Evolutionary conservation across 2,888 invertebrate species (phyloP), one percentile per base, ranked within the genome.

Genomic region (Heliothis peltigera): DNA sequence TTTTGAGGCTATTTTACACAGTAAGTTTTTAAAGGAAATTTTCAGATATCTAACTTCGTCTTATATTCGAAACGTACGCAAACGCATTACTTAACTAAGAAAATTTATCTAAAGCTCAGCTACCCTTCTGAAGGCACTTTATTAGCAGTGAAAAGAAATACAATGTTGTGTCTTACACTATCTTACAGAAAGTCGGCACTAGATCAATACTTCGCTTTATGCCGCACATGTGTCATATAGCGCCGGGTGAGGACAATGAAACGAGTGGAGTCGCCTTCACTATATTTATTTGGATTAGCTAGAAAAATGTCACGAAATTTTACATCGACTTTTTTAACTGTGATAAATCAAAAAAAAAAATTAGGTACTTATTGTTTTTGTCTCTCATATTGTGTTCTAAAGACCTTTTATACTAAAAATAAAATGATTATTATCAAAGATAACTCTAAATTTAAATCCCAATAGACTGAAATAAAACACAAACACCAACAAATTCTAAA

Each of bases 121-220:
- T 12, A 18, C 59, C n/a, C 28, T 32, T 44, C 25, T n/a, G 3
- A 18, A 28, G 8, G 15, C 43, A 25, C 10, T 39, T 42, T 18
- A 71, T 74, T 80, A 66, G 65, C 61, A 59, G 51, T 64, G 58
- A 35, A 39, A 39, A 66, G 49, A 65, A 60, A 70, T 63, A 70
- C 62, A 69, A 12, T 53, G 48, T 59, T 47, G 60, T 61, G 61
- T 68, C 62, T 58, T 48, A 68, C 80, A 88, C 90, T 91, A 90
- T 91, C 89, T 87, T 85, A 86, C 88, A 89, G 87, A 87, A 84
- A 89, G 87, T 85, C 84, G 85, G 85, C 87, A 91, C 91, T 92
- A 93, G 94, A 94, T 94, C 94, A 94, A 94, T 94, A 94, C 93
- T 92, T 89, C 90, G 91, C 87, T 93, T 92, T 91, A 91, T 91